Conservation (phyloP, 2,113 vertebrate genomes). For the Hippocampus abdominalis region DNA sequence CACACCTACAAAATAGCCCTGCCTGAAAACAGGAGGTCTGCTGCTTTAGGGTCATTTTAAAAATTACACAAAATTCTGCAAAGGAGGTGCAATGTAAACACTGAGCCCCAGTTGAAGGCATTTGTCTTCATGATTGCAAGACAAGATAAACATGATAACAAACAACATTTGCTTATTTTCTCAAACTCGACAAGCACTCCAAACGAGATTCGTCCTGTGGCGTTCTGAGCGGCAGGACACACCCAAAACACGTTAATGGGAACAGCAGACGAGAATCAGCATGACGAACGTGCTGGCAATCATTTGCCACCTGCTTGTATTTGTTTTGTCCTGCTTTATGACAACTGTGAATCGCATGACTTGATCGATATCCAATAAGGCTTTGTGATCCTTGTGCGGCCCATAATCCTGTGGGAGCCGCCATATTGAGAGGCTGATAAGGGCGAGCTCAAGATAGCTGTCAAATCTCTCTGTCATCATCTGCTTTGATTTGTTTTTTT, state of each 20-base stretch:
- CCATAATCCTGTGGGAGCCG: constrained; percentile 25
- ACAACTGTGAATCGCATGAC: constrained; percentile 26
- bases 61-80: no score
- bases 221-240: constrained; percentile 22
- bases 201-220: constrained; percentile 1
- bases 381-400: constrained; percentile 41
- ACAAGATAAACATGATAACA: not conserved
- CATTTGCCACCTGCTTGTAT: constrained; percentile 49
- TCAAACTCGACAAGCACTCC: constrained; percentile 10
- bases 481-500: constrained; percentile 27
- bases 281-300: constrained; percentile 25
- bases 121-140: not conserved
- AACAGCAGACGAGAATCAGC: constrained; percentile 41
- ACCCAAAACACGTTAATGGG: constrained; percentile 36
- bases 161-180: constrained; percentile 13
- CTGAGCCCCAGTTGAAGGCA: not conserved
- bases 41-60: no score
- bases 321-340: constrained; percentile 31
- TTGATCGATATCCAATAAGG: constrained; percentile 68
- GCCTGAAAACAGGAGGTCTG: no score
- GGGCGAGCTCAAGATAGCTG: constrained; percentile 39
- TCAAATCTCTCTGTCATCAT: constrained; percentile 27
- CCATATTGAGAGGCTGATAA: constrained; percentile 46
- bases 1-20: no score
- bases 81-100: no score